phyloP scores from a whole-genome alignment of 2,113 vertebrate species.

The Sclerurus mexicanus region DNA sequence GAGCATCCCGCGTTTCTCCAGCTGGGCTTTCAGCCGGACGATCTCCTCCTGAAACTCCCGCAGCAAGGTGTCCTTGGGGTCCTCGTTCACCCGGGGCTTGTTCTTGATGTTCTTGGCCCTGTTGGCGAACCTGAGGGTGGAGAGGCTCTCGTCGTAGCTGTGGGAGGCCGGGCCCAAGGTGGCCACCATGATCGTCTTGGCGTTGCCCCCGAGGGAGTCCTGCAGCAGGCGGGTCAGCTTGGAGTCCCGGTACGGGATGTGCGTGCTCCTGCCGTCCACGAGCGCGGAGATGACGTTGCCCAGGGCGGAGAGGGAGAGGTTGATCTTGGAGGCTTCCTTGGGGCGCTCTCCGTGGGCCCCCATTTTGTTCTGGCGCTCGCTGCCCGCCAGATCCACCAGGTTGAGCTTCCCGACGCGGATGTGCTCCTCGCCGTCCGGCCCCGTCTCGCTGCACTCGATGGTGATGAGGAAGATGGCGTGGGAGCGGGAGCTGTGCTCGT shows the following conservation, averaged over 20 bases:
- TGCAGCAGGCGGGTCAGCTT: conserved; percentile 95
- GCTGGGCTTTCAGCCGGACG: conserved; percentile 87
- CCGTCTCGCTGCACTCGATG: conserved; percentile 89
- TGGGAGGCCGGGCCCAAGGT: conserved; percentile 89
- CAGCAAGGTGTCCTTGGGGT: conserved; percentile 94
- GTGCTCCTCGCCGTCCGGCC: conserved; percentile 89
- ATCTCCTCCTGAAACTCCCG: conserved; percentile 97
- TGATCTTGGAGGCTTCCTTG: conserved; percentile 95
- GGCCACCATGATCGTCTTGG: conserved; percentile 96
- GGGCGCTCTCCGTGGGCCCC: conserved; percentile 83
- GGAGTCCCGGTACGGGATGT: conserved; percentile 95
- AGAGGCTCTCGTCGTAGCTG: conserved; percentile 89
- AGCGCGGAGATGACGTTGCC: conserved; percentile 97
- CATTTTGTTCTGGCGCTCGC: conserved; percentile 90
- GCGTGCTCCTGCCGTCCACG: conserved; percentile 88
- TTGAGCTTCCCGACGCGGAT: conserved; percentile 97
- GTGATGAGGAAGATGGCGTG: conserved; percentile 94
- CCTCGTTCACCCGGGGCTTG: conserved; percentile 93
- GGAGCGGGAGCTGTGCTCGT: conserved; percentile 92
- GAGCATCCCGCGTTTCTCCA: conserved; percentile 89
- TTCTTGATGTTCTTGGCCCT: conserved; percentile 98
- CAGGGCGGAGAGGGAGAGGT: conserved; percentile 92
- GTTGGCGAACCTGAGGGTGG: conserved; percentile 92
- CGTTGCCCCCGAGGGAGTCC: conserved; percentile 94
- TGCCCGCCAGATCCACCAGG: conserved; percentile 95